These are phyloP conservation scores for Enteromius paludinosus DNA, from an alignment of 2,797 vertebrate species.

Conservation along the genomic window DNA sequence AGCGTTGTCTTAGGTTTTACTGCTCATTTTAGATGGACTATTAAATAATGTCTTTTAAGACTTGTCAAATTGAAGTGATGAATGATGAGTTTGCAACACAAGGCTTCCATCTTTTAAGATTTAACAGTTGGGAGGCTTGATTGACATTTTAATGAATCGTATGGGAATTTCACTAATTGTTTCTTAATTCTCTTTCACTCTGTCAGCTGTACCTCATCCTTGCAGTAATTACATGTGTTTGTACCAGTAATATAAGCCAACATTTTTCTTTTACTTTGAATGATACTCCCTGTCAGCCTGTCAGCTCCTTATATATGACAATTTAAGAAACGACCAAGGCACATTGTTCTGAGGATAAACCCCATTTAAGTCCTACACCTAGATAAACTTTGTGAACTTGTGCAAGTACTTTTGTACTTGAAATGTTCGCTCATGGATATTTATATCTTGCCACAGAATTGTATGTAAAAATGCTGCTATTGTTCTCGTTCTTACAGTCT, in stretches of 20 bases:
- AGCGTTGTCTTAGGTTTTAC: neutral
- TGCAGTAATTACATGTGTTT: constrained; percentile 69
- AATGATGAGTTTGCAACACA: constrained; percentile 14
- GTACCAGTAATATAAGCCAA: constrained; percentile 52
- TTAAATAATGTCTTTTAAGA: constrained; percentile 1
- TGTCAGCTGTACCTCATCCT: constrained; percentile 72
- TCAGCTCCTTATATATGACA: neutral
- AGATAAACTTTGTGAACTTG: constrained; percentile 23
- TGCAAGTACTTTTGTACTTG: constrained; percentile 7
- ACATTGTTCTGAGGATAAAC: constrained; percentile 6
- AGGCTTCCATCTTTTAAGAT: constrained; percentile 53
- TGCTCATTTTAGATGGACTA: neutral
- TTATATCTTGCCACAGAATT: constrained; percentile 2
- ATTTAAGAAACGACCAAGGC: neutral
- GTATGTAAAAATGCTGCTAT: constrained; percentile 21
- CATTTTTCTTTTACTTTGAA: constrained; percentile 68
- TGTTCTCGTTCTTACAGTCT: neutral
- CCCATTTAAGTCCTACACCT: neutral
- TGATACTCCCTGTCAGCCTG: constrained; percentile 64
- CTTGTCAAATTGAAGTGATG: constrained; percentile 24
- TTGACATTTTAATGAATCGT: constrained; percentile 62
- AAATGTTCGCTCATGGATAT: neutral
- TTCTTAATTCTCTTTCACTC: constrained; percentile 77
- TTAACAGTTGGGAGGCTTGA: constrained; percentile 54
- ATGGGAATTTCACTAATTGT: constrained; percentile 79